phyloP scores from a whole-genome alignment of 2,888 invertebrate genomes.

The Byasa hedistus region DNA sequence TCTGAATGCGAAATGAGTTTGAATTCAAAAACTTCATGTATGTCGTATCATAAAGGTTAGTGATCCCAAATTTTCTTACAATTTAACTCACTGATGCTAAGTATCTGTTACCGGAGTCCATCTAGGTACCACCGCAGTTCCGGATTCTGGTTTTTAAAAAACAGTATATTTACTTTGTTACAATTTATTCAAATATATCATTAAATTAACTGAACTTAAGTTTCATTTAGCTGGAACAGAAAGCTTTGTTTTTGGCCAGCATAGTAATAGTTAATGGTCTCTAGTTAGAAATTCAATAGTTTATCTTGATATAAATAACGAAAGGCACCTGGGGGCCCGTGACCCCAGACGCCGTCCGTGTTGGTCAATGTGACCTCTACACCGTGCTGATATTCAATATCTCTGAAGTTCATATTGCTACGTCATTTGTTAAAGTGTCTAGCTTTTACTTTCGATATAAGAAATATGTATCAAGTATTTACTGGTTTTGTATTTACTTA shows the following conservation, averaged over 20 bases:
- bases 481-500: too few species aligned
- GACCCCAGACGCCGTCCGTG: conserved; percentile 12
- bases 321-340: conserved; percentile 19
- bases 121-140: too few species aligned
- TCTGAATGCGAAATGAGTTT: background rate
- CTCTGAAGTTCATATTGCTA: background rate
- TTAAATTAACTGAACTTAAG: conserved; percentile 7
- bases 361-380: conserved; percentile 13
- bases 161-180: background rate
- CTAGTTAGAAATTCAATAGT: conserved; percentile 21
- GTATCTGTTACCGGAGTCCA: too few species aligned
- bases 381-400: conserved; percentile 3
- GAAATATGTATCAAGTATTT: too few species aligned
- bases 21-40: background rate
- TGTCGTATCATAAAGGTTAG: too few species aligned
- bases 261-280: conserved; percentile 9
- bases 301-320: conserved; percentile 9
- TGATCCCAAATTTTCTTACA: too few species aligned
- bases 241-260: conserved; percentile 14
- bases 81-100: too few species aligned
- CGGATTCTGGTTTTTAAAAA: too few species aligned
- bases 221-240: conserved; percentile 2
- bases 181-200: background rate
- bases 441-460: too few species aligned
- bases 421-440: background rate